phyloP scores from a whole-genome alignment of 2,113 vertebrate genomes.

The Tretioscincus oriximinensis region DNA sequence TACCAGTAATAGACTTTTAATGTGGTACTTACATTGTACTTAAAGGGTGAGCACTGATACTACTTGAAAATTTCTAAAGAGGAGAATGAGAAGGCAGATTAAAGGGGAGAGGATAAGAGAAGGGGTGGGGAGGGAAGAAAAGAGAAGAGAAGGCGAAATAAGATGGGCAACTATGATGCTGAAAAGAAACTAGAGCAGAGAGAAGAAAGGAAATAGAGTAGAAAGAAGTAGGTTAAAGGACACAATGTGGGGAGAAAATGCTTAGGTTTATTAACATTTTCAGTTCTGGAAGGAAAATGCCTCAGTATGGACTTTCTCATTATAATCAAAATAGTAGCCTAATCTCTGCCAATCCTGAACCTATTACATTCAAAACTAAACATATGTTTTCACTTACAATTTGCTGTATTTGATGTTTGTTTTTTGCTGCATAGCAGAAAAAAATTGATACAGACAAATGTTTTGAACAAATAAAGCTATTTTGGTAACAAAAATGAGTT shows the following conservation, averaged over 20 bases:
- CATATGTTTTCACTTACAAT: not conserved
- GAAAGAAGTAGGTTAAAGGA: not conserved
- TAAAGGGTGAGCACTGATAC: constrained; percentile 58
- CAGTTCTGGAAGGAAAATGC: not conserved
- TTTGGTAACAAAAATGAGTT: not conserved
- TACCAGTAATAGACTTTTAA: constrained; percentile 79
- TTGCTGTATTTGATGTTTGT: not conserved
- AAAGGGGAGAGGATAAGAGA: constrained; percentile 1
- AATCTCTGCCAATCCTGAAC: not conserved
- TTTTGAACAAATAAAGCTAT: too few relatives aligned
- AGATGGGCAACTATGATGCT: not conserved
- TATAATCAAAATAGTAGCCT: not conserved
- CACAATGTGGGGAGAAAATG: not conserved
- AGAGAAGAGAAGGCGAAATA: constrained; percentile 3
- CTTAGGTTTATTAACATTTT: not conserved
- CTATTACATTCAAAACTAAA: too few relatives aligned
- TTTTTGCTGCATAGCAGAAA: not conserved
- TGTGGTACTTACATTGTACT: constrained; percentile 72
- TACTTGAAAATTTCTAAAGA: constrained; percentile 62
- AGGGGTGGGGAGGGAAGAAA: constrained; percentile 11
- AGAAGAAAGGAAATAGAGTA: not conserved
- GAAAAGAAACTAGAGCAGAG: not conserved
- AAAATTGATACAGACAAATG: too few relatives aligned
- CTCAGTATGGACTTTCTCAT: not conserved
- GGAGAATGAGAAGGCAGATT: constrained; percentile 39